These are phyloP conservation scores for Melinopterus prodromus DNA, from an alignment of 2,888 invertebrate species.

Conservation along the genomic window DNA sequence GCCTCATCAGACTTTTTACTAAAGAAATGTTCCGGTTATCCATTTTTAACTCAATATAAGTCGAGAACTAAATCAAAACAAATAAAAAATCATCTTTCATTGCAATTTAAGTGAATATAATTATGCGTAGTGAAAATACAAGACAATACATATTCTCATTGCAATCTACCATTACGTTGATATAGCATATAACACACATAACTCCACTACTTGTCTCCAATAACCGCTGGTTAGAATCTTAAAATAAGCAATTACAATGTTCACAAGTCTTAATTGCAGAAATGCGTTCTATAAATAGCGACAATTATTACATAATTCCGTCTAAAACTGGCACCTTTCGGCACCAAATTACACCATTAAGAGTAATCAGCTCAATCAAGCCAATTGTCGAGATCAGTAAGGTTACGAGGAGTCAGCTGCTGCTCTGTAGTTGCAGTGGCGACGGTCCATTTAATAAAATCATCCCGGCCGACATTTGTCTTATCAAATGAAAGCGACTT, in stretches of 20 bases:
- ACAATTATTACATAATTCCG: constrained; percentile 39
- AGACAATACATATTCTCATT: too few relatives aligned
- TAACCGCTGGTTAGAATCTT: background rate
- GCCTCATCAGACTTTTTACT: too few relatives aligned
- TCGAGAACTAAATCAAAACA: too few relatives aligned
- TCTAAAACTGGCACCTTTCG: constrained; percentile 48
- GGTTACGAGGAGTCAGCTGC: constrained; percentile 43
- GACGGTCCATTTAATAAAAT: constrained; percentile 37
- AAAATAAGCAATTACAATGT: background rate
- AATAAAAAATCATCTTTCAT: too few relatives aligned
- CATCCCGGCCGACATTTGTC: constrained; percentile 10
- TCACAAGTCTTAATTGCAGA: background rate
- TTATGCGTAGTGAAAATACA: too few relatives aligned
- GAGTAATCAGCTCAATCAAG: constrained; percentile 52
- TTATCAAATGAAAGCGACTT: background rate
- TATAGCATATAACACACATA: too few relatives aligned
- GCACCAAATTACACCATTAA: constrained; percentile 48
- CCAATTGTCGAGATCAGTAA: constrained; percentile 56
- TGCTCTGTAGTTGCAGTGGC: constrained; percentile 23
- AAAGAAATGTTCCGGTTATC: too few relatives aligned
- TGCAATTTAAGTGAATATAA: too few relatives aligned
- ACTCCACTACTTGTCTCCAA: too few relatives aligned
- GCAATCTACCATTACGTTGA: too few relatives aligned
- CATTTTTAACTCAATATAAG: too few relatives aligned
- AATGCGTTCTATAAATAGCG: constrained; percentile 33